A percentile compares a stretch with the other conserved stretches of the same genome.
Conservation (phyloP, 2,888 invertebrate species). For the Clitarchus hookeri region DNA sequence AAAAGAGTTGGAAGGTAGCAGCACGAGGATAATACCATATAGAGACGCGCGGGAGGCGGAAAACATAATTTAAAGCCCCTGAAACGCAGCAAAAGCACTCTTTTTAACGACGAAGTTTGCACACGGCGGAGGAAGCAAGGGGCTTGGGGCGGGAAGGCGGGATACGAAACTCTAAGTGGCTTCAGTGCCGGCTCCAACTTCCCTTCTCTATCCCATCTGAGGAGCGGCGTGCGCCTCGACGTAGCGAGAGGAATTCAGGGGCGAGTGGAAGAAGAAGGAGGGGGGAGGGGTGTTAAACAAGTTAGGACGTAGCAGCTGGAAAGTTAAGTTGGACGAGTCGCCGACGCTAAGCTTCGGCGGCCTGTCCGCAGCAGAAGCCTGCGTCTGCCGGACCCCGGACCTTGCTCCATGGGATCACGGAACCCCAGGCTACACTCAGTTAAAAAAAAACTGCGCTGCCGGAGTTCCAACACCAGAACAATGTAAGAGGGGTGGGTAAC, state of each 20-base stretch:
- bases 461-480: too few relatives aligned
- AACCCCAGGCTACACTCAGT: too few relatives aligned
- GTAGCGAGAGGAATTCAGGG: not conserved
- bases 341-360: not conserved
- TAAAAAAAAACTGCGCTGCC: too few relatives aligned
- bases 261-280: not conserved
- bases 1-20: not conserved
- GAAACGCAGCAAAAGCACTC: not conserved
- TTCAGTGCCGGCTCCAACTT: not conserved
- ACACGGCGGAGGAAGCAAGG: not conserved
- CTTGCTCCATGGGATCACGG: too few relatives aligned
- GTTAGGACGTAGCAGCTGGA: slow-evolving; percentile 26
- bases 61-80: not conserved
- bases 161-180: not conserved
- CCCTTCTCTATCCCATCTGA: not conserved
- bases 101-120: slow-evolving; percentile 18
- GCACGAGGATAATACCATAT: not conserved
- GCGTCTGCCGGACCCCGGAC: not conserved
- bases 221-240: too few relatives aligned
- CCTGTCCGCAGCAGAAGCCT: not conserved
- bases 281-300: not conserved
- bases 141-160: not conserved
- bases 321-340: not conserved
- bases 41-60: not conserved
- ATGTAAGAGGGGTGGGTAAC: too few relatives aligned